A percentile compares a stretch with the other conserved stretches of the same genome.
phyloP scores from a whole-genome alignment of 2,888 invertebrate genomes.

The Julus scandinavius region DNA sequence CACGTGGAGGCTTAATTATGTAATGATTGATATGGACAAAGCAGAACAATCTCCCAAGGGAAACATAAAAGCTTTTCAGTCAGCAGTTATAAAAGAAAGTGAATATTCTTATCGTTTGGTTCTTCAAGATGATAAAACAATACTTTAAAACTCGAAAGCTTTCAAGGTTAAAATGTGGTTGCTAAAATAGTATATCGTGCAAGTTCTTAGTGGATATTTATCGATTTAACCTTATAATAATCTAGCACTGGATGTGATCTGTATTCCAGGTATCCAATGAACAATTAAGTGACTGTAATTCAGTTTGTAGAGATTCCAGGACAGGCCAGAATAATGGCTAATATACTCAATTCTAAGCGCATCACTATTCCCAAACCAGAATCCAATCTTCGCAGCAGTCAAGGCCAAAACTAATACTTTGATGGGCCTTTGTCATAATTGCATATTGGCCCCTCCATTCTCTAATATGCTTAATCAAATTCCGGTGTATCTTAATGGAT shows the following conservation, averaged over 20 bases:
- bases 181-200: too few relatives aligned
- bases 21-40: slow-evolving; percentile 4
- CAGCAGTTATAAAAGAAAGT: background rate
- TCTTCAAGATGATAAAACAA: too few relatives aligned
- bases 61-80: too few relatives aligned
- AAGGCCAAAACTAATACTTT: background rate
- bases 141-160: too few relatives aligned
- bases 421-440: background rate
- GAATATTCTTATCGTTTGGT: background rate
- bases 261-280: background rate
- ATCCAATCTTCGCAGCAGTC: background rate
- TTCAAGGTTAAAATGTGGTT: too few relatives aligned
- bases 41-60: background rate
- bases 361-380: background rate
- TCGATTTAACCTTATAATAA: background rate
- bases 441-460: slow-evolving; percentile 11
- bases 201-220: background rate
- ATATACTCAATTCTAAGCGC: background rate
- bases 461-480: slow-evolving; percentile 28
- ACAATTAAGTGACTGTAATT: background rate
- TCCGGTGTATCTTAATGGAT: background rate
- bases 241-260: background rate
- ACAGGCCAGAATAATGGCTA: background rate
- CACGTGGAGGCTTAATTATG: background rate
- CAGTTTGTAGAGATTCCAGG: background rate